Conservation (phyloP, 1,140 invertebrate genomes). For the Magallana angulata region DNA sequence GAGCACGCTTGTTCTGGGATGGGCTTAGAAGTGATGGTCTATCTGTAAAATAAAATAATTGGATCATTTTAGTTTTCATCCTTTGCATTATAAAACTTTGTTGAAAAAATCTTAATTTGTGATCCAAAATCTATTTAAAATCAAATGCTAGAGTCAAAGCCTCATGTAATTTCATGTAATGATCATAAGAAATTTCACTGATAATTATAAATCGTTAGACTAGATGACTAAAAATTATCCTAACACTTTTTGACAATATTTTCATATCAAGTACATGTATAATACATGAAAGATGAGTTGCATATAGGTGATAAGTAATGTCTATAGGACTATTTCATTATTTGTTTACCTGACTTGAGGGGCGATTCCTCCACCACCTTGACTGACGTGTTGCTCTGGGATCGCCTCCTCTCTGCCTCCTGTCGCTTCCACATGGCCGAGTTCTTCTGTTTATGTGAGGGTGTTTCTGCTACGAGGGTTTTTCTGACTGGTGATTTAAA, state of each 20-base stretch:
- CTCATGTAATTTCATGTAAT: too few relatives aligned
- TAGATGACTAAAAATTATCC: too few relatives aligned
- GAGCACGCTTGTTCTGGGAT: constrained; percentile 63
- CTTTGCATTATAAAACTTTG: neutral
- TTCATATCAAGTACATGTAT: too few relatives aligned
- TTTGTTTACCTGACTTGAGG: constrained; percentile 57
- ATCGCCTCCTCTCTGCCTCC: constrained; percentile 56
- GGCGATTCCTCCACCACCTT: constrained; percentile 68
- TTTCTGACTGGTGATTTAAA: constrained; percentile 44
- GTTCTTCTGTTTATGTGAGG: constrained; percentile 65
- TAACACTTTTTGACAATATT: neutral
- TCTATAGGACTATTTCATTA: too few relatives aligned
- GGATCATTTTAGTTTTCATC: too few relatives aligned
- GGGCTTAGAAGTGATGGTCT: constrained; percentile 52
- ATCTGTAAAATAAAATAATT: constrained; percentile 26
- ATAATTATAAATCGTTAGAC: too few relatives aligned
- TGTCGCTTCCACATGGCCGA: constrained; percentile 51
- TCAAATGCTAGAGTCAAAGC: too few relatives aligned
- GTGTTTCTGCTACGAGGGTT: constrained; percentile 67
- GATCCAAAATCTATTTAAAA: too few relatives aligned
- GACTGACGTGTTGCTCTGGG: constrained; percentile 39
- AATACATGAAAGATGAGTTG: too few relatives aligned
- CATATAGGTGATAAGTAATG: too few relatives aligned
- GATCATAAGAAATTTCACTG: too few relatives aligned
- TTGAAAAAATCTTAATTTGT: too few relatives aligned